A percentile compares a stretch with the other conserved stretches of the same genome.
Conservation (phyloP, 2,888 invertebrate genomes). For the Brenthis daphne region DNA sequence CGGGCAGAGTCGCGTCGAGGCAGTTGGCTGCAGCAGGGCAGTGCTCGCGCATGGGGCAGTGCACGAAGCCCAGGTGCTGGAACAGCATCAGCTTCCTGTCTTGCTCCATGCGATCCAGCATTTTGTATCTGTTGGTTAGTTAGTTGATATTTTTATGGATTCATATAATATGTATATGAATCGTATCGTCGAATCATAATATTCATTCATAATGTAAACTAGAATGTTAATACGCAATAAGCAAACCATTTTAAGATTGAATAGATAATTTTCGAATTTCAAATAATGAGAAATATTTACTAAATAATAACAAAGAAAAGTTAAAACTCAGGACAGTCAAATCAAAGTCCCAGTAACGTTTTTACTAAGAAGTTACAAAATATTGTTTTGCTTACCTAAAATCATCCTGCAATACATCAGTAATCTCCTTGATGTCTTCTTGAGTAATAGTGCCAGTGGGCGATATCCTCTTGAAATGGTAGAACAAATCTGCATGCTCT, state of each 20-base stretch:
- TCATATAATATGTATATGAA: too few species aligned
- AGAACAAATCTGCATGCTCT: constrained; percentile 96
- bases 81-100: constrained; percentile 96
- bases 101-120: constrained; percentile 95
- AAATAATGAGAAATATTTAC: too few species aligned
- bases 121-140: constrained; percentile 87
- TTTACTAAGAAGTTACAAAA: neutral
- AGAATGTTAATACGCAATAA: too few species aligned
- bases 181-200: too few species aligned
- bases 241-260: too few species aligned
- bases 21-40: constrained; percentile 92
- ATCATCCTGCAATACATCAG: constrained; percentile 94
- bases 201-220: too few species aligned
- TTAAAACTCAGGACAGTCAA: too few species aligned
- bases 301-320: too few species aligned
- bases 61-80: constrained; percentile 97
- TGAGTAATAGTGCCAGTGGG: constrained; percentile 95
- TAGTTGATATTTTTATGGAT: too few species aligned
- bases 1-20: constrained; percentile 65
- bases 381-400: constrained; percentile 84
- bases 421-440: constrained; percentile 96
- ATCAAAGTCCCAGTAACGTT: too few species aligned
- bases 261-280: too few species aligned
- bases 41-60: constrained; percentile 96
- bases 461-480: constrained; percentile 94